phyloP scores from a whole-genome alignment of 2,888 invertebrate genomes.

The Lordiphosa fenestrarum region DNA sequence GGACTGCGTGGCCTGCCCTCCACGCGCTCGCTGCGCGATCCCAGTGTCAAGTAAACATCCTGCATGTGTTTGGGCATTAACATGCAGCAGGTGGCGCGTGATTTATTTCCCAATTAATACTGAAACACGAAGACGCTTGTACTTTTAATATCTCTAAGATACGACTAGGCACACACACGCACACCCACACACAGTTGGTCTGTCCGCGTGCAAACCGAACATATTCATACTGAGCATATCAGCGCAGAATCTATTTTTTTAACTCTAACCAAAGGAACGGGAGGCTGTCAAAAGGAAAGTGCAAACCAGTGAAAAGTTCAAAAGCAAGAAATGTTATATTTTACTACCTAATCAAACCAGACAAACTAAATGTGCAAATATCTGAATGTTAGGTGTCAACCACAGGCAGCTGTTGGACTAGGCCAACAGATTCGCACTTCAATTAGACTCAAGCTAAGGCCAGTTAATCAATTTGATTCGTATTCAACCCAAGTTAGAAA shows the following conservation, averaged over 20 bases:
- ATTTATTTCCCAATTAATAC: slow-evolving; percentile 71
- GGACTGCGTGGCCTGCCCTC: slow-evolving; percentile 83
- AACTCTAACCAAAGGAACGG: slow-evolving; percentile 26
- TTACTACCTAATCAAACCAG: slow-evolving; percentile 11
- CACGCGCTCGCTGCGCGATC: slow-evolving; percentile 84
- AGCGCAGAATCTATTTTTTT: slow-evolving; percentile 46
- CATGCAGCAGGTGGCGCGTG: slow-evolving; percentile 51
- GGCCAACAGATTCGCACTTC: background rate
- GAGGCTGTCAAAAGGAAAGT: slow-evolving; percentile 51
- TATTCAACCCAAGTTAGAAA: no score
- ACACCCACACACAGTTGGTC: slow-evolving; percentile 21
- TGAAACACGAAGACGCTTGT: slow-evolving; percentile 72
- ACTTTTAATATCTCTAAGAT: slow-evolving; percentile 71
- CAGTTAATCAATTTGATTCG: no score
- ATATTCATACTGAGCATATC: slow-evolving; percentile 21
- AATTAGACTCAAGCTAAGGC: background rate
- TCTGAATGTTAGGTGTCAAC: slow-evolving; percentile 46
- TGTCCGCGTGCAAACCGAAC: no score
- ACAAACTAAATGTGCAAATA: slow-evolving; percentile 22
- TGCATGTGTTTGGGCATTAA: slow-evolving; percentile 21
- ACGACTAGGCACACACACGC: slow-evolving; percentile 21
- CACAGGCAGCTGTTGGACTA: slow-evolving; percentile 43
- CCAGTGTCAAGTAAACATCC: slow-evolving; percentile 49
- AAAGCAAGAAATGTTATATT: slow-evolving; percentile 8
- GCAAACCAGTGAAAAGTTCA: slow-evolving; percentile 21